phyloP scores from a whole-genome alignment of 2,888 invertebrate genomes.

The Sussaba pulchella region DNA sequence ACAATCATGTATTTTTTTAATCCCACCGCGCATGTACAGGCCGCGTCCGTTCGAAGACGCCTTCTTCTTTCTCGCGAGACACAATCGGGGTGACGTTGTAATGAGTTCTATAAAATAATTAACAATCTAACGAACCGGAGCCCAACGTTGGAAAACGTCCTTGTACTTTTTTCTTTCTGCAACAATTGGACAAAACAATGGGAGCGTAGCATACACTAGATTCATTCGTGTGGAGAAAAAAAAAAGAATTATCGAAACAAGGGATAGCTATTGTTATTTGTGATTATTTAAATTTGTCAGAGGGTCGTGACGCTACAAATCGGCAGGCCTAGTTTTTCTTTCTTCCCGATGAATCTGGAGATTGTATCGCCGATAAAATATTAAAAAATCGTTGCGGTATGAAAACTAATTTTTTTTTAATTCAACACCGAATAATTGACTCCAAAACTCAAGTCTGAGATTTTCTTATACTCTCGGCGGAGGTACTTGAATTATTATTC shows the following conservation, averaged over 20 bases:
- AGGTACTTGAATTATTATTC: no score
- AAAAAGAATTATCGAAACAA: slow-evolving; percentile 4
- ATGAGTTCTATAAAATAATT: slow-evolving; percentile 62
- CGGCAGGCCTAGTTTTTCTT: no score
- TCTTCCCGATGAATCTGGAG: no score
- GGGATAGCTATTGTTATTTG: no score
- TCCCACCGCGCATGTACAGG: slow-evolving; percentile 59
- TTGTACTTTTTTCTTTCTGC: slow-evolving; percentile 73
- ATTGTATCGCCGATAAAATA: no score
- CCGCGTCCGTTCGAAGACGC: slow-evolving; percentile 49
- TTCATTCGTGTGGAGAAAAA: not conserved
- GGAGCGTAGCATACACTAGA: not conserved
- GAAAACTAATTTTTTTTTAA: no score
- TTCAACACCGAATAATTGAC: no score
- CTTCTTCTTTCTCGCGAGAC: slow-evolving; percentile 13
- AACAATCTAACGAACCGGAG: slow-evolving; percentile 75
- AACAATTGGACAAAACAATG: slow-evolving; percentile 41
- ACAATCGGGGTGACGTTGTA: slow-evolving; percentile 45
- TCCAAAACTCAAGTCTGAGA: no score
- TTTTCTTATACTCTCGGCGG: no score
- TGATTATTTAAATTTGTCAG: no score
- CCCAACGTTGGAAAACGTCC: slow-evolving; percentile 74
- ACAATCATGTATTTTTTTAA: slow-evolving; percentile 49
- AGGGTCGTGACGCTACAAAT: no score
- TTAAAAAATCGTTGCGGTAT: no score